Evolutionary conservation across 2,888 invertebrate species (phyloP).

Genomic region (Caenorhabditis wallacei): DNA sequence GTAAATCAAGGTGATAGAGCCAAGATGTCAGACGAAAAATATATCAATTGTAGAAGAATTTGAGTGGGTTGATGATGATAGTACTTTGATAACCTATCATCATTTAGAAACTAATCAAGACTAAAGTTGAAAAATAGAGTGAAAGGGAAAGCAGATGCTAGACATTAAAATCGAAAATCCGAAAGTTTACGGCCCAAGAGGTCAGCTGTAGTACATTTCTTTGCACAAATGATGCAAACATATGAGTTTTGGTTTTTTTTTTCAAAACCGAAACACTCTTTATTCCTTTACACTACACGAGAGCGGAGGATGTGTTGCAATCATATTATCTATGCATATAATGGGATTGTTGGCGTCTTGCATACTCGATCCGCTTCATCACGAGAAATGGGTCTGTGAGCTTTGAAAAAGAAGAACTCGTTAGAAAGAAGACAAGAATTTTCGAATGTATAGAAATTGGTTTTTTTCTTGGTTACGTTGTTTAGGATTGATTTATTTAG

Average conservation of each 20-base stretch:
- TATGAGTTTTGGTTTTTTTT: constrained; percentile 40
- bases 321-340: constrained; percentile 70
- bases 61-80: constrained; percentile 1
- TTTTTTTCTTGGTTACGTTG: not conserved
- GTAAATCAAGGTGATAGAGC: constrained; percentile 23
- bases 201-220: constrained; percentile 38
- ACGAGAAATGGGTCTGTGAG: constrained; percentile 23
- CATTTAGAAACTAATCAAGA: not conserved
- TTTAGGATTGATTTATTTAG: constrained; percentile 12
- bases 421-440: constrained; percentile 39
- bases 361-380: constrained; percentile 50
- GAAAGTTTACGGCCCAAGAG: constrained; percentile 24
- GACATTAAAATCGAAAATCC: not conserved
- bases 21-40: constrained; percentile 8
- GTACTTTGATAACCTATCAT: constrained; percentile 8
- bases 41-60: constrained; percentile 3
- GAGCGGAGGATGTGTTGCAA: constrained; percentile 52
- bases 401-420: constrained; percentile 24
- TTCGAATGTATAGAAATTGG: constrained; percentile 40
- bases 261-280: constrained; percentile 37
- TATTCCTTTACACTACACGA: constrained; percentile 41
- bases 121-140: constrained; percentile 7
- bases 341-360: constrained; percentile 67
- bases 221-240: constrained; percentile 24
- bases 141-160: constrained; percentile 5